Base-by-base conservation (phyloP, 2,888 invertebrate genomes). In the Mamestra brassicae region DNA sequence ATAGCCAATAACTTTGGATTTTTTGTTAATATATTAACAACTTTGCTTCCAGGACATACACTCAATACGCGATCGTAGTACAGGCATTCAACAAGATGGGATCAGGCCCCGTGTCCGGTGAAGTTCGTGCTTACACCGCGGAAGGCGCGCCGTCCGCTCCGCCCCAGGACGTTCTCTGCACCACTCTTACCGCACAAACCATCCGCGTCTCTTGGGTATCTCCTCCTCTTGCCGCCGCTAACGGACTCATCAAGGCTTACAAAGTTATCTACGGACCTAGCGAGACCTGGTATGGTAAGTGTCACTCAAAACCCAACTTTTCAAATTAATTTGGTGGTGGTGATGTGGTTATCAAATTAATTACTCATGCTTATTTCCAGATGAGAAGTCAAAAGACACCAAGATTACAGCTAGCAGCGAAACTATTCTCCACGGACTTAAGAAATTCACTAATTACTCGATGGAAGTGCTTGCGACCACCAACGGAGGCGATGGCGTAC, bases 401-500 rank as follows among this genome's bases (percentile, higher is more conserved):
- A 99, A 99, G 94, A 98, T 98, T 87, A 98, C 99, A 7, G 98
- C 98, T n/a, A 98, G 98, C 83, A 98, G 98, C 89, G 99, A 99
- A 94, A 99, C 99, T 0, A 99, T 99, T 89, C 97, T 99, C n/a
- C 99, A 99, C 91, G 99, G 99, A 70, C 97, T 99, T 71, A 98
- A 98, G 94, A 99, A 99, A 93, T 99, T 98, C 95, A 99, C 99
- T 3, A 99, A 99, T 96, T 99, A 99, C 95, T 99, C 99, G 75
- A 98, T 99, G 98, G 99, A 99, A 97, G 99, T 99, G 52, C 96
- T 99, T 88, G 99, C 99, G 38, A 99, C 98, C 89, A 99, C 99
- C 10, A 98, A 99, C 74, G 99, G 99, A 83, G 99, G 99, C 15
- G 99, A 99, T 93, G 99, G 99, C 80, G 99, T 99, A 63, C 97